Base-by-base conservation (phyloP, 2,797 vertebrate species). In the Perodicticus potto region DNA sequence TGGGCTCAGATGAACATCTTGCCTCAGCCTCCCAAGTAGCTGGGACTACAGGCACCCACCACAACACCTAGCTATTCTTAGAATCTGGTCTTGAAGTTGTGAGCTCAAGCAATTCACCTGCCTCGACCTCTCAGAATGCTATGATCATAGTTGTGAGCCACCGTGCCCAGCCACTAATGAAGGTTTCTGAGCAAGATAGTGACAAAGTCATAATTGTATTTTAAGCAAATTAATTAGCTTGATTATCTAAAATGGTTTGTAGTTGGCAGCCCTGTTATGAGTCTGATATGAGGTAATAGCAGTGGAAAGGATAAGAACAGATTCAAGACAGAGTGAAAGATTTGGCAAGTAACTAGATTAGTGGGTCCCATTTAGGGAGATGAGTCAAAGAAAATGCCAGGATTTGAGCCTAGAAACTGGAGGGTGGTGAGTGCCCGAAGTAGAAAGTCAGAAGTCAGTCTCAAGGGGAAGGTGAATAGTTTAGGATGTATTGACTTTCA, bases 381-480 rank as follows among this genome's bases (percentile, higher is more conserved):
- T 84, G 77, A 95, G 74, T 83, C 91, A 81, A 89, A 95, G 55
- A 61, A 17, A 69, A 14, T 80, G 63, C 69, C 59, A 61, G 45
- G 27, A 78, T 67, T 81, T 69, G 53, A 95, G 29, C 27, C 14
- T 57, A 89, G 61, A n/a, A 34, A 57, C 20, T 83, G 83, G 73
- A 95, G 59, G 59, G 25, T 23, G 27, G 25, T 59, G 57, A 86
- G 76, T 92, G 82, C 22, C 29, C 45, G 37, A 96, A 89, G 45
- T n/a, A 85, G 93, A 83, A 96, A 94, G 65, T 91, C 78, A 67
- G 92, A 91, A 70, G 45, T 34, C 25, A 34, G 78, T 95, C 91
- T 73, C 34, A 72, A 78, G 69, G 43, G 70, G 61, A 93, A 67
- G 85, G 14, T 23, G 19, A 88, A 43, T 55, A 69, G 27, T 61